Percentiles rank a stretch among this genome's conserved stretches.
Evolutionary conservation across 2,797 vertebrate genomes (phyloP).

Genomic region (Xenentodon cancila): DNA sequence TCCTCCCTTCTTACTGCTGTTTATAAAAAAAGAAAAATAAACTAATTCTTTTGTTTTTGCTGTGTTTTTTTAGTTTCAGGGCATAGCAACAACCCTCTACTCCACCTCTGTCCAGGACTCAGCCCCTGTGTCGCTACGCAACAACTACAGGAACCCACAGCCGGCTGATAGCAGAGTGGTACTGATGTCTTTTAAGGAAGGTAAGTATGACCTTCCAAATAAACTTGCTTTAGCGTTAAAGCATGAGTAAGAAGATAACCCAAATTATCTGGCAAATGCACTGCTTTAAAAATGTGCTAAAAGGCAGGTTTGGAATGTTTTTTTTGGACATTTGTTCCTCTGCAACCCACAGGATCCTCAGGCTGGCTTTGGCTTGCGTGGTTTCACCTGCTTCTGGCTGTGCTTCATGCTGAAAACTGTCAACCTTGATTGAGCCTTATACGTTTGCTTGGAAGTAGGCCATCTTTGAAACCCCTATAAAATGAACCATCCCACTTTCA

Average conservation of each 20-base stretch:
- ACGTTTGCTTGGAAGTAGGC: conserved; percentile 23
- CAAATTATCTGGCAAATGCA: not conserved
- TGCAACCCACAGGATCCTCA: conserved; percentile 28
- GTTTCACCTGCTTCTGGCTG: conserved; percentile 51
- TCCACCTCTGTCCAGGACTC: conserved; percentile 84
- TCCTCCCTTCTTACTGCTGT: not conserved
- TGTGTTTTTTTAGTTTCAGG: conserved; percentile 79
- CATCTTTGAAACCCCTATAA: conserved; percentile 30
- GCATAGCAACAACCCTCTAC: conserved; percentile 86
- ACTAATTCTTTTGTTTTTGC: conserved; percentile 40
- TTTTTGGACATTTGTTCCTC: conserved; percentile 11
- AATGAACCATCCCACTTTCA: conserved; percentile 33
- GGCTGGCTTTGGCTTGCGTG: conserved; percentile 31
- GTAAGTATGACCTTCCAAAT: conserved; percentile 78
- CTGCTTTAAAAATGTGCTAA: conserved; percentile 26
- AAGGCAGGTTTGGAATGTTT: conserved; percentile 14
- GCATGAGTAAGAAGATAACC: conserved; percentile 32
- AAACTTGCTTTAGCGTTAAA: conserved; percentile 27
- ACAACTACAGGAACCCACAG: conserved; percentile 89
- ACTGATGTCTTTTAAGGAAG: conserved; percentile 90
- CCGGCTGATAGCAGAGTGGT: conserved; percentile 84
- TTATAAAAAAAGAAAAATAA: not conserved
- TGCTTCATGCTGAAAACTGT: conserved; percentile 27
- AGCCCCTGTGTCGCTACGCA: conserved; percentile 78
- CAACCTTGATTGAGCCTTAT: conserved; percentile 39